Evolutionary conservation across 2,888 invertebrate genomes (phyloP).

Genomic region (Trichopria drosophilae): DNA sequence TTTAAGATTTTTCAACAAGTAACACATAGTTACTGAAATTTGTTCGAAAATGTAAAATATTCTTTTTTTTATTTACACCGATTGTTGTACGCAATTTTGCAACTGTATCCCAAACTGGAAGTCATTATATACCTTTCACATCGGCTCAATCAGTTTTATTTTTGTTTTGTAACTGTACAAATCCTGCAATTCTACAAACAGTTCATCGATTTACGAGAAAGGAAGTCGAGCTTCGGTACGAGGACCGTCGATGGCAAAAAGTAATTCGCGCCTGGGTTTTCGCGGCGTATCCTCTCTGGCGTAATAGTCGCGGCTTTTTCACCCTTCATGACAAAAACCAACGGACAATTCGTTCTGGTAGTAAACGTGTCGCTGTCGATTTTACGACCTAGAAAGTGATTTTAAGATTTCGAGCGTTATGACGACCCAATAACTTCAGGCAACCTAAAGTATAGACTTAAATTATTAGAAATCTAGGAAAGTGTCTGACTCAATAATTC

Average conservation of each 20-base stretch:
- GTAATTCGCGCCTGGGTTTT: neutral
- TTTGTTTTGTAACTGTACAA: too few species aligned
- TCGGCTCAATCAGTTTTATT: too few species aligned
- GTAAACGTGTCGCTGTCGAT: slow-evolving; percentile 38
- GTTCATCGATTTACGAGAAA: too few species aligned
- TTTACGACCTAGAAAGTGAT: slow-evolving; percentile 56
- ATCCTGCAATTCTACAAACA: too few species aligned
- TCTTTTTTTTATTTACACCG: too few species aligned
- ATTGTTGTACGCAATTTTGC: too few species aligned
- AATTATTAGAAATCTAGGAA: slow-evolving; percentile 27
- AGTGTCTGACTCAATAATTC: too few species aligned
- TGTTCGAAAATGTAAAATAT: too few species aligned
- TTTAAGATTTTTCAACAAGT: too few species aligned
- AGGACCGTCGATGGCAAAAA: slow-evolving; percentile 4
- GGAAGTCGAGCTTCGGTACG: slow-evolving; percentile 18
- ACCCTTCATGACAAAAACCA: slow-evolving; percentile 27
- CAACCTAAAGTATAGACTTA: slow-evolving; percentile 18
- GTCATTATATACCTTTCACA: too few species aligned
- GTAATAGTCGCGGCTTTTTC: slow-evolving; percentile 24
- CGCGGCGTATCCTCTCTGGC: slow-evolving; percentile 17
- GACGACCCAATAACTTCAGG: slow-evolving; percentile 29
- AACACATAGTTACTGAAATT: too few species aligned
- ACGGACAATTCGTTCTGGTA: slow-evolving; percentile 42
- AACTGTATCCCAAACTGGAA: too few species aligned
- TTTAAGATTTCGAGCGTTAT: slow-evolving; percentile 39